These are phyloP conservation scores for Bedellia somnulentella DNA, from an alignment of 2,888 invertebrate genomes.

Conservation along the genomic window DNA sequence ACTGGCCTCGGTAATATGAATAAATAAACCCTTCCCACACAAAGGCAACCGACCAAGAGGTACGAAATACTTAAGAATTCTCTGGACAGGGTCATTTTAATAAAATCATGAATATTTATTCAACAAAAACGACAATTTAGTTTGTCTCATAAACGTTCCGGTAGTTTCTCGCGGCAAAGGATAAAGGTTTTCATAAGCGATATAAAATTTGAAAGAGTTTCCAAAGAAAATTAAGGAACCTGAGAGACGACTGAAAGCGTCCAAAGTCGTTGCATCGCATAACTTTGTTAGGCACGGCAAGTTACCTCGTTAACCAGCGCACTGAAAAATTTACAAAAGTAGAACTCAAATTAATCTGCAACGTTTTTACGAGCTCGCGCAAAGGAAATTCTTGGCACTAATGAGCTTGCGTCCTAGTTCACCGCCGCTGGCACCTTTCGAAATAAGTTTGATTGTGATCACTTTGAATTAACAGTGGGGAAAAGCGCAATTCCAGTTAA, in stretches of 20 bases:
- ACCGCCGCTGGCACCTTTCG: too few relatives aligned
- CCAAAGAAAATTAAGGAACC: slow-evolving; percentile 43
- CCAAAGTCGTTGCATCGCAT: slow-evolving; percentile 29
- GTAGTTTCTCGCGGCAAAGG: slow-evolving; percentile 24
- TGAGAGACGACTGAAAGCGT: slow-evolving; percentile 25
- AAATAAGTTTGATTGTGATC: too few relatives aligned
- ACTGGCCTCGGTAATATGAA: slow-evolving; percentile 29
- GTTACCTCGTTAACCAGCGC: slow-evolving; percentile 46
- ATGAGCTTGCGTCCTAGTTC: slow-evolving; percentile 26
- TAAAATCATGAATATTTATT: too few relatives aligned
- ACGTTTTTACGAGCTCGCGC: slow-evolving; percentile 19
- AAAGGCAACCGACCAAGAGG: neutral
- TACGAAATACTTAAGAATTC: slow-evolving; percentile 1
- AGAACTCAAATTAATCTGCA: slow-evolving; percentile 36
- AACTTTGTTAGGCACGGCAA: slow-evolving; percentile 43
- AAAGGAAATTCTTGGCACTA: slow-evolving; percentile 30
- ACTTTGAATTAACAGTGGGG: too few relatives aligned
- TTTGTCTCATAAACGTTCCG: too few relatives aligned
- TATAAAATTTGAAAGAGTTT: slow-evolving; percentile 41
- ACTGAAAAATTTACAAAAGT: slow-evolving; percentile 33
- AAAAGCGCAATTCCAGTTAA: too few relatives aligned
- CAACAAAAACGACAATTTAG: too few relatives aligned
- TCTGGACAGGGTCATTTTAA: neutral
- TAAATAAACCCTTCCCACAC: slow-evolving; percentile 25
- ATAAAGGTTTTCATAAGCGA: too few relatives aligned